Conservation (phyloP, 2,113 vertebrate species). For the Holacanthus passer region DNA sequence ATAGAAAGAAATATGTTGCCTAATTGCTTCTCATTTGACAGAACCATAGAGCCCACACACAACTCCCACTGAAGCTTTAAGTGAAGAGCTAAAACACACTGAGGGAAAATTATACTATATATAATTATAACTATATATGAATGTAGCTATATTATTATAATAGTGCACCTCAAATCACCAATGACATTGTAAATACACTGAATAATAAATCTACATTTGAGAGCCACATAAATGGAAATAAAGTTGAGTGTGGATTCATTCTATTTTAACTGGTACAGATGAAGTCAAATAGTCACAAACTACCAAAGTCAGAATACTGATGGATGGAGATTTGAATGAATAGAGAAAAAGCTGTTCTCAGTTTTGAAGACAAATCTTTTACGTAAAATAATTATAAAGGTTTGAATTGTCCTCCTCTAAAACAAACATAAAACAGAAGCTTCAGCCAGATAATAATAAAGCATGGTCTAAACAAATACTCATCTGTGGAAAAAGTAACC, state of each 20-base stretch:
- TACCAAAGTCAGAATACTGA: background rate
- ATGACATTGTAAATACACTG: background rate
- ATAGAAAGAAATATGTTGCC: conserved; percentile 3
- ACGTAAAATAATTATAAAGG: no score
- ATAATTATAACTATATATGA: no score
- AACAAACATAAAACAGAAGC: background rate
- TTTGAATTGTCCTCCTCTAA: no score
- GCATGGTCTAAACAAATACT: no score
- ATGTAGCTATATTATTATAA: no score
- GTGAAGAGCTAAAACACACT: background rate
- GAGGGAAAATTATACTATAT: background rate
- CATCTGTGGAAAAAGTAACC: no score
- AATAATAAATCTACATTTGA: background rate
- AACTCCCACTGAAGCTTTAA: background rate
- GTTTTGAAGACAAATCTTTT: background rate
- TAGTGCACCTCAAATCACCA: background rate
- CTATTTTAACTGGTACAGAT: no score
- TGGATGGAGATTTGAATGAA: no score
- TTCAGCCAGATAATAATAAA: background rate
- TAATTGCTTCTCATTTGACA: conserved; percentile 7
- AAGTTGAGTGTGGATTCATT: background rate
- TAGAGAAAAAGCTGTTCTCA: background rate
- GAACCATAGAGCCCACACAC: background rate
- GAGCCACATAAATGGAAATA: background rate
- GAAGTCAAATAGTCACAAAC: background rate